phyloP scores from a whole-genome alignment of 2,888 invertebrate species.

The Chrysolina haemoptera region DNA sequence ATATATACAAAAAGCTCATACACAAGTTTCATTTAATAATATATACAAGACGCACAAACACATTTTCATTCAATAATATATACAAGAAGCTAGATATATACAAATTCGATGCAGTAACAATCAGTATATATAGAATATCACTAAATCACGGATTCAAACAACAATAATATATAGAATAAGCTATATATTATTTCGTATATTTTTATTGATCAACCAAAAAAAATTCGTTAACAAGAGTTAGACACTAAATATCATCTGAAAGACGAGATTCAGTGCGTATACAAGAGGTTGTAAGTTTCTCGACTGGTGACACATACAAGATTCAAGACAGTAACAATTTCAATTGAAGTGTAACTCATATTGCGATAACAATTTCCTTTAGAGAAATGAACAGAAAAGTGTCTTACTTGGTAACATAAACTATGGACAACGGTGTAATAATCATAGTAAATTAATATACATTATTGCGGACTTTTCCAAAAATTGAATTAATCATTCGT shows the following conservation, averaged over 20 bases:
- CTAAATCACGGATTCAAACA: too few relatives aligned
- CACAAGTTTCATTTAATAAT: neutral
- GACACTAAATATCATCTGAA: too few relatives aligned
- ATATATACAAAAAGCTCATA: neutral
- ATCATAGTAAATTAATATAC: neutral
- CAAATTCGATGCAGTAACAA: neutral
- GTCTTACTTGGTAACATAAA: slow-evolving; percentile 1
- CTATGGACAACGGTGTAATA: neutral
- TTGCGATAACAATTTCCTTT: neutral
- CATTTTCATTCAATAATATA: neutral
- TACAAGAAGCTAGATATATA: neutral
- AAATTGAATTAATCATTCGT: too few relatives aligned
- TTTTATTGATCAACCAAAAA: too few relatives aligned
- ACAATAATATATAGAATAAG: too few relatives aligned
- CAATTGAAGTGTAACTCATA: neutral
- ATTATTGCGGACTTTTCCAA: too few relatives aligned
- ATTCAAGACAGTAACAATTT: neutral
- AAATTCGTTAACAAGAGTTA: too few relatives aligned
- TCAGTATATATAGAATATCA: too few relatives aligned
- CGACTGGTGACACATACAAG: neutral
- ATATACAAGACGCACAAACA: neutral
- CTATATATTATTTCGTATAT: too few relatives aligned
- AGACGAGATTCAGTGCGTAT: too few relatives aligned
- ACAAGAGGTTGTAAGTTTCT: too few relatives aligned
- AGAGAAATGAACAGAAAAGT: neutral